Base-by-base conservation (phyloP, 2,113 vertebrate genomes). In the Vanacampus margaritifer region DNA sequence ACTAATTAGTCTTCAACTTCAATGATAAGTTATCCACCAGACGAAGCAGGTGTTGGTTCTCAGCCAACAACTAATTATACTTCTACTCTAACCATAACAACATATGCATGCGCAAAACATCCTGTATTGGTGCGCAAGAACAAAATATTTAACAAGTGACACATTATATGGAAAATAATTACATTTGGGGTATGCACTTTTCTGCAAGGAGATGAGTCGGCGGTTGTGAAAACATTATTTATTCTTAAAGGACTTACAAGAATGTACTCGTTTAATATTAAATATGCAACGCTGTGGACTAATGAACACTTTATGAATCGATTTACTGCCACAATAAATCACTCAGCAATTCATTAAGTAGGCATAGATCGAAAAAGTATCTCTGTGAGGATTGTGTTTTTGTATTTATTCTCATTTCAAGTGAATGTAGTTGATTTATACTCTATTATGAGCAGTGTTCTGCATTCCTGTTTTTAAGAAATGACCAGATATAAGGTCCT, bases 1-100 rank as follows among this genome's bases (percentile, higher is more conserved):
- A 77, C 23, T 71, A 57, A 74, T 69, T 50, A 50, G 63, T 67
- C 57, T 39, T 66, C 7, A 5, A 74, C 56, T 74, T 72, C 32
- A 59, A 5, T 35, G 39, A 74, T 64, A 65, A 72, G 23, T 61
- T 72, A 64, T 68, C 16, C 1, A 26, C 21, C 35, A 71, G 63
- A 71, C 48, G n/a, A 66, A 70, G 76, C 60, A 41, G 51, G 37
- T 39, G 16, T 43, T 73, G 39, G 75, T 56, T 75, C 51, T 50
- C 53, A 65, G 69, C 71, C 51, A 60, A 19, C n/a, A 74, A 37
- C 12, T 51, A 68, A 67, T 69, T 65, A 73, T 53, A 64, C 6
- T 70, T 67, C 14, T 2, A 53, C 35, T 70, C 19, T 37, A 14
- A 62, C 21, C 48, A 56, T 46, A 48, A n/a, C n/a, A 56, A 70